Evolutionary conservation across 64 coral and sea anemone genomes (phyloP).

Genomic region (Porites australiensis): DNA sequence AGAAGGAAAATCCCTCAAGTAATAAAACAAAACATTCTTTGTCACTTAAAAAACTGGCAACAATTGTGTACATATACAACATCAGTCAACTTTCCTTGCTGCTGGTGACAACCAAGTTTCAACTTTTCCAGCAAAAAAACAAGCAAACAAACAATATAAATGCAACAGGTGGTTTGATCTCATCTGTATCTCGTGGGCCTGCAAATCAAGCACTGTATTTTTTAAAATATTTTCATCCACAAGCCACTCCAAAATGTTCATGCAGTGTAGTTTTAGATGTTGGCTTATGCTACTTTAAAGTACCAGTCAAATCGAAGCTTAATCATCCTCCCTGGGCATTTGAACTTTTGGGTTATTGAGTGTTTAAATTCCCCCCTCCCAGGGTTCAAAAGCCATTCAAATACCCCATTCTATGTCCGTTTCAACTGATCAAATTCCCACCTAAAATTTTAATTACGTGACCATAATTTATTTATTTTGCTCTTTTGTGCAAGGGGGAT

Average conservation of each 20-base stretch:
- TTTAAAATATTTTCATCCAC: not conserved
- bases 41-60: no score
- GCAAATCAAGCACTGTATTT: not conserved
- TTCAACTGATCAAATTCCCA: not conserved
- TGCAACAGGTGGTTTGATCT: not conserved
- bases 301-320: conserved; percentile 1
- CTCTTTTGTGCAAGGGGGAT: not conserved
- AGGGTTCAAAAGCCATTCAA: no score
- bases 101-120: not conserved
- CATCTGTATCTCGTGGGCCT: not conserved
- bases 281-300: not conserved
- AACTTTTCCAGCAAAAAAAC: not conserved
- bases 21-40: no score
- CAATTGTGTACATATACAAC: not conserved
- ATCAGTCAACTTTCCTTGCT: not conserved
- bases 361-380: not conserved
- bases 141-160: not conserved
- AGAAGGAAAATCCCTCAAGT: no score
- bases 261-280: not conserved
- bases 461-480: not conserved
- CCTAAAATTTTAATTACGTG: not conserved
- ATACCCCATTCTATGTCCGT: no score
- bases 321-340: not conserved
- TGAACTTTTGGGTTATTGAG: not conserved
- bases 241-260: not conserved